Base-by-base conservation (phyloP, 1,140 invertebrate species). In the Drosophila asahinai region DNA sequence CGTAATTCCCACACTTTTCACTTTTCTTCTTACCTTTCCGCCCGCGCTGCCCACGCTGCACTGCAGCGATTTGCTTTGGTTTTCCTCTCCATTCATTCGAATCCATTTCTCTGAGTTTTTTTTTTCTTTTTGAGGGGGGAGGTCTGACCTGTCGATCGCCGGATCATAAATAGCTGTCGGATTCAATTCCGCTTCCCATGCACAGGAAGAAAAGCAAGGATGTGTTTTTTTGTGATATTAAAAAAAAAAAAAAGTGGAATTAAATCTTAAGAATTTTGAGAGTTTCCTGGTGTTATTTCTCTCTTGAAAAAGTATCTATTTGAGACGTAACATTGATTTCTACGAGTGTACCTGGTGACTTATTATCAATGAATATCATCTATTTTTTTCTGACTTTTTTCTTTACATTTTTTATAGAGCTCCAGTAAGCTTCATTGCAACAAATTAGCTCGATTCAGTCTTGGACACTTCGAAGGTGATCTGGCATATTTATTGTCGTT, bases 1-100 rank as follows among this genome's bases (percentile, higher is more conserved):
- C 73, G 71, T 72, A 80, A 73, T 89, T 89, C 84, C 84, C 84
- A 89, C 84, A 89, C 84, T 84, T 89, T 89, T 89, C 80, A 70
- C 68, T 71, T 73, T 43, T 25, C 38, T 11, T 7, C 54, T 59
- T 38, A 22, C 27, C 49, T 52, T 17, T 33, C 51, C 27, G 6
- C 27, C 51, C 27, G 51, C 27, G 11, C 42, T 51, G 63, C 59
- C 77, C 77, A 80, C 64, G 77, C 57, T 36, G 61, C 67, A 38
- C 30, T 55, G 51, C 8, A 40, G 42, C 42, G 48, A 76, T 60
- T 70, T 42, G 49, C 51, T 59, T 58, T 48, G 55, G n/a, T 48
- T 59, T 60, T 55, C 48, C 43, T 51, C 30, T 33, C 52, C 57
- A 48, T 81, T 62, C 15, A 77, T 72, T 51, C 42, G 27, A 65